A percentile compares a stretch with the other conserved stretches of the same genome.
Conservation (phyloP, 92 coral and sea anemone genomes). For the Micromussa lordhowensis region DNA sequence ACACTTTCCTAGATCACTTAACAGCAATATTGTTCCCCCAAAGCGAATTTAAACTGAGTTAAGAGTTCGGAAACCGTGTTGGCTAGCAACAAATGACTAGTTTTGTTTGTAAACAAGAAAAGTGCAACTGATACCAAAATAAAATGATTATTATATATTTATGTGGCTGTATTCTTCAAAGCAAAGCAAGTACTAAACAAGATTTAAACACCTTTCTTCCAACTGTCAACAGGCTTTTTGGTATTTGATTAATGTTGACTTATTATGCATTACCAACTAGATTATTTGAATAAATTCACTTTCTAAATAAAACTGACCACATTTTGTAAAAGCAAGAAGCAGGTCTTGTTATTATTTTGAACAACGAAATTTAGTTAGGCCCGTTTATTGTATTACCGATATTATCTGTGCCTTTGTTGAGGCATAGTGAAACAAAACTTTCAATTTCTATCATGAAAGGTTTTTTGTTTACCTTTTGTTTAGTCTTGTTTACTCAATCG, state of each 20-base stretch:
- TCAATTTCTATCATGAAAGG: not conserved
- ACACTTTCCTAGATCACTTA: not conserved
- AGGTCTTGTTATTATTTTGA: not conserved
- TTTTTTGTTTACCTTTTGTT: conserved; percentile 8
- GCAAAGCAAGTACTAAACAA: conserved; percentile 16
- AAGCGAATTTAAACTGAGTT: not conserved
- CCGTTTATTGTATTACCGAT: not conserved
- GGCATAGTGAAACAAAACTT: conserved; percentile 5
- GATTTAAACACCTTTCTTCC: conserved; percentile 10
- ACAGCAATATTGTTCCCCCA: not conserved
- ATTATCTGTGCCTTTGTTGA: not conserved
- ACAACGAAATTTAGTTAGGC: not conserved
- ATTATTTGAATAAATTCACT: not conserved
- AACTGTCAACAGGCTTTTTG: conserved; percentile 14
- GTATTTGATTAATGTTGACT: conserved; percentile 23
- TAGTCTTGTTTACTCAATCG: conserved; percentile 13
- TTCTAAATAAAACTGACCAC: not conserved
- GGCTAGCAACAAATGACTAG: not conserved
- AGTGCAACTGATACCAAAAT: not conserved
- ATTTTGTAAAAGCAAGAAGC: not conserved
- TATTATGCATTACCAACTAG: not conserved
- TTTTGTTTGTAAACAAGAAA: not conserved
- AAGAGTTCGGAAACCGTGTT: not conserved
- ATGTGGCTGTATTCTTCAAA: not conserved
- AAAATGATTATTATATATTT: not conserved